phyloP scores from a whole-genome alignment of 2,113 vertebrate genomes.

The Stigmatopora nigra region DNA sequence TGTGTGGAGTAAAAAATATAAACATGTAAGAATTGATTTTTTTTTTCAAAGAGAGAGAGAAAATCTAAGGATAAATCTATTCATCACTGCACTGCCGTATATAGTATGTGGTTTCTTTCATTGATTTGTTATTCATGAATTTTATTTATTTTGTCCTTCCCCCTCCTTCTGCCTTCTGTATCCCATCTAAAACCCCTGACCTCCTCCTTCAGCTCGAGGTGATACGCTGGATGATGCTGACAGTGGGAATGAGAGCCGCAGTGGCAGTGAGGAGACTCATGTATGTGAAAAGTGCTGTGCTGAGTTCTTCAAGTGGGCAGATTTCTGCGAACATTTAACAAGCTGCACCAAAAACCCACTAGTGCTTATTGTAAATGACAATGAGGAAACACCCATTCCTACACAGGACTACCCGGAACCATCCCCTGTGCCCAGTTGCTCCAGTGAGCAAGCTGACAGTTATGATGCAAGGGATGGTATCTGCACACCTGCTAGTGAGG shows the following conservation, averaged over 20 bases:
- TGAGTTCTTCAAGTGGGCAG: constrained; percentile 96
- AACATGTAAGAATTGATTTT: constrained; percentile 90
- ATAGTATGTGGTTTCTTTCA: constrained; percentile 74
- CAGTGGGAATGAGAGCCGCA: constrained; percentile 88
- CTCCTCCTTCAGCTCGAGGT: constrained; percentile 70
- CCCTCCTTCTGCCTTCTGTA: constrained; percentile 20
- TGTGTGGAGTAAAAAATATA: constrained; percentile 82
- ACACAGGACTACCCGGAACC: constrained; percentile 78
- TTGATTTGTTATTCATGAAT: constrained; percentile 77
- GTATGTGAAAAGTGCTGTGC: constrained; percentile 94
- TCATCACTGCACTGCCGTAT: constrained; percentile 67
- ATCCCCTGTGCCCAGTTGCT: constrained; percentile 80
- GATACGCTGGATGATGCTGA: constrained; percentile 87
- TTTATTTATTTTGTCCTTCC: constrained; percentile 37
- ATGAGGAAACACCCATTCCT: constrained; percentile 78
- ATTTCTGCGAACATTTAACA: constrained; percentile 91
- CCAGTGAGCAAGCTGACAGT: constrained; percentile 83
- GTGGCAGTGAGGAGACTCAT: constrained; percentile 90
- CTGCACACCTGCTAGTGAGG: constrained; percentile 66
- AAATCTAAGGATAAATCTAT: constrained; percentile 75
- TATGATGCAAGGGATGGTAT: constrained; percentile 81
- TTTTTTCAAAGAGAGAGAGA: constrained; percentile 68
- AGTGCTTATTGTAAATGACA: constrained; percentile 91
- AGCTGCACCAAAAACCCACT: constrained; percentile 89
- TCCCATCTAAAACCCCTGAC: constrained; percentile 17